A percentile compares a stretch with the other conserved stretches of the same genome.
These are phyloP conservation scores for Mylabris phalerata DNA, from an alignment of 1,140 invertebrate genomes.

Conservation along the genomic window DNA sequence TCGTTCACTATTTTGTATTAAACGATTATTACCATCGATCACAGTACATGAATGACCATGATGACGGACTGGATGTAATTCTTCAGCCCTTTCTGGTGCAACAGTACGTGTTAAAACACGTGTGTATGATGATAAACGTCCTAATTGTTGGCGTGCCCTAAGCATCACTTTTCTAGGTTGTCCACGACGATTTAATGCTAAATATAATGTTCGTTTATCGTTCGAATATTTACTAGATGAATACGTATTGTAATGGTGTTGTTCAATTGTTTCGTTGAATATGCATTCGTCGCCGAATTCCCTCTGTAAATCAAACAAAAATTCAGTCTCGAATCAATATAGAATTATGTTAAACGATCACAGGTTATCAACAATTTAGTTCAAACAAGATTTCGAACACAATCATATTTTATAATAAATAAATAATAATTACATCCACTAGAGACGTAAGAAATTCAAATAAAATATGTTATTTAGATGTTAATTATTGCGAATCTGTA, in stretches of 20 bases:
- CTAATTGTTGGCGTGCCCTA: conserved; percentile 56
- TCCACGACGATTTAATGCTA: conserved; percentile 67
- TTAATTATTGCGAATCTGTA: too few species aligned
- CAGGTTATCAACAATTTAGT: too few species aligned
- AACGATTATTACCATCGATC: not conserved
- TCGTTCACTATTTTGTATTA: conserved; percentile 1
- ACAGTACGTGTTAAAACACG: conserved; percentile 59
- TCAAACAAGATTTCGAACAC: too few species aligned
- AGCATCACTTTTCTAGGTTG: conserved; percentile 62
- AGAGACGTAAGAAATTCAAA: too few species aligned
- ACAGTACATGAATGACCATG: conserved; percentile 25
- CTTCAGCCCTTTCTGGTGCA: conserved; percentile 46
- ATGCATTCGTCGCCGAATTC: conserved; percentile 75
- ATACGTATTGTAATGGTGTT: conserved; percentile 80
- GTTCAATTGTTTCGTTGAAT: conserved; percentile 77
- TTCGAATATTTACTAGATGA: conserved; percentile 68
- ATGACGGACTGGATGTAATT: conserved; percentile 37
- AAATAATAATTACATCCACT: too few species aligned
- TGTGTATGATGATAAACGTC: conserved; percentile 64
- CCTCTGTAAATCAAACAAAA: conserved; percentile 58
- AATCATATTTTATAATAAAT: too few species aligned
- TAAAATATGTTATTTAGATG: too few species aligned
- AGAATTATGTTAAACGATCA: too few species aligned
- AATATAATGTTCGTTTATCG: conserved; percentile 60
- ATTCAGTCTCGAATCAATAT: too few species aligned